phyloP scores from a whole-genome alignment of 2,113 vertebrate genomes.

The Cervus canadensis region DNA sequence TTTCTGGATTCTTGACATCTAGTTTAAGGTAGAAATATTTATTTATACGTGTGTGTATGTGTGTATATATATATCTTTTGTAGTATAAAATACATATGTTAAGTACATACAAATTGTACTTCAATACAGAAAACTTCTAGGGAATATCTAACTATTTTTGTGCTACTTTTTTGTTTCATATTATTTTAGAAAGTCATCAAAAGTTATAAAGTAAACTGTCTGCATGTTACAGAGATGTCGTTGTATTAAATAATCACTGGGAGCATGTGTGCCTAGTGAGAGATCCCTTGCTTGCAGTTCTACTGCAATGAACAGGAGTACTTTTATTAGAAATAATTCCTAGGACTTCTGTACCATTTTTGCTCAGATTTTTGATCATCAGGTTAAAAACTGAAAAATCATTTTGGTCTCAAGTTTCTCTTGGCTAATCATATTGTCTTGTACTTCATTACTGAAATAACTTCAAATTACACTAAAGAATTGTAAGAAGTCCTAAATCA shows the following conservation, averaged over 20 bases:
- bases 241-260: not conserved
- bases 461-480: not conserved
- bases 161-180: not conserved
- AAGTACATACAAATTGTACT: not conserved
- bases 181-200: not conserved
- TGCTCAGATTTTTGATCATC: not conserved
- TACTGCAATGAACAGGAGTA: not conserved
- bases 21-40: not conserved
- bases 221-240: not conserved
- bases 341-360: not conserved
- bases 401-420: slow-evolving; percentile 8
- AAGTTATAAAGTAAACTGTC: not conserved
- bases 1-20: not conserved
- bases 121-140: not conserved
- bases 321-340: not conserved
- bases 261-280: not conserved
- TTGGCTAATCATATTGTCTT: not conserved
- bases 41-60: not conserved
- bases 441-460: slow-evolving; percentile 16
- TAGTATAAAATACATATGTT: not conserved
- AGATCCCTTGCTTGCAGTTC: not conserved
- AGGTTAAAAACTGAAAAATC: not conserved
- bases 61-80: not conserved
- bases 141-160: not conserved
- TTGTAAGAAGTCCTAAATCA: not conserved